These are phyloP conservation scores for Pangasianodon hypophthalmus DNA, from an alignment of 2,113 vertebrate genomes.

Conservation along the genomic window DNA sequence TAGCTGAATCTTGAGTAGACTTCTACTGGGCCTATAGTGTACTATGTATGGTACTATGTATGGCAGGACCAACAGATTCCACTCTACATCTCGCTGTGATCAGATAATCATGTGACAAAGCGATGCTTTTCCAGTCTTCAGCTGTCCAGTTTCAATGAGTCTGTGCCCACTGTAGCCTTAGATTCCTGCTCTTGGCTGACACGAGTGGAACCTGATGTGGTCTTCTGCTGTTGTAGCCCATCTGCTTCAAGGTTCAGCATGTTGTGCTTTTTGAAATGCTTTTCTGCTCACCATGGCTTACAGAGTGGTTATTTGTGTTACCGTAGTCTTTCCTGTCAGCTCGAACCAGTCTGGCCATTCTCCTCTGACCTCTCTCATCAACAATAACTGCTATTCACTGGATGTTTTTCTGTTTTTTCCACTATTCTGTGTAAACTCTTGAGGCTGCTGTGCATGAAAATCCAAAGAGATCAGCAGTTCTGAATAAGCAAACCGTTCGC, in stretches of 20 bases:
- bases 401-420: background rate
- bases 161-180: background rate
- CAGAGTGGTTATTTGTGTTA: background rate
- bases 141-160: background rate
- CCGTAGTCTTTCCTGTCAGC: background rate
- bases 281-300: background rate
- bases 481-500: no score
- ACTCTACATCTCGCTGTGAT: background rate
- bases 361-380: background rate
- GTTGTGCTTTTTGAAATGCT: background rate
- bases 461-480: background rate
- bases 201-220: background rate
- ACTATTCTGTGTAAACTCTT: background rate
- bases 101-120: background rate
- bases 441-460: background rate
- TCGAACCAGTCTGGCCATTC: background rate
- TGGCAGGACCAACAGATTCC: background rate
- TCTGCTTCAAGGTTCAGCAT: background rate
- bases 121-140: background rate
- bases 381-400: background rate
- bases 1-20: background rate
- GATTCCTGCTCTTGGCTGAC: background rate
- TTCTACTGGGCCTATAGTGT: background rate
- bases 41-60: background rate
- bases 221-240: background rate